Evolutionary conservation across 2,797 vertebrate genomes (phyloP).

Genomic region (Danio choprae): DNA sequence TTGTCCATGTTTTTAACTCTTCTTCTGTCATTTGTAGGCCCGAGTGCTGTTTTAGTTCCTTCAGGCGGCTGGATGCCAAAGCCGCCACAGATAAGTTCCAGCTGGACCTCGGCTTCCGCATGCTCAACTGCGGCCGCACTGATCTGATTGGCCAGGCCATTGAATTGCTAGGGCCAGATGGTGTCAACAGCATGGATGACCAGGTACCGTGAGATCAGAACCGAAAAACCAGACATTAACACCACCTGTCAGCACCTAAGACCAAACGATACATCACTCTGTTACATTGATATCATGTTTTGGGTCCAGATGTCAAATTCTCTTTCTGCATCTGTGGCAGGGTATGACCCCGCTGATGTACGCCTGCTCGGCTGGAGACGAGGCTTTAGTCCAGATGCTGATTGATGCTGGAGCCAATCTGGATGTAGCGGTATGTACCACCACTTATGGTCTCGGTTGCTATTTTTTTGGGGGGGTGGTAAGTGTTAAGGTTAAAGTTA

Average conservation of each 20-base stretch:
- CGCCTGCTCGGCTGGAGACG: conserved; percentile 94
- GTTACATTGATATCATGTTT: conserved; percentile 31
- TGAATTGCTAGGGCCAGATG: conserved; percentile 88
- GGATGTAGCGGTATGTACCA: conserved; percentile 87
- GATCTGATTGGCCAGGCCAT: conserved; percentile 96
- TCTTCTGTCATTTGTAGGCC: conserved; percentile 73
- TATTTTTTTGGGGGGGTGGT: neutral
- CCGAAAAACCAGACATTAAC: neutral
- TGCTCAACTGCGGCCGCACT: conserved; percentile 96
- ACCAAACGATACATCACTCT: conserved; percentile 7
- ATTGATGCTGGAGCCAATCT: conserved; percentile 96
- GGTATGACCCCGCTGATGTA: conserved; percentile 99
- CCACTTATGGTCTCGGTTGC: neutral
- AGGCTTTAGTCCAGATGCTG: conserved; percentile 98
- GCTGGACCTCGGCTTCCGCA: conserved; percentile 94
- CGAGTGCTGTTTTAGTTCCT: conserved; percentile 94
- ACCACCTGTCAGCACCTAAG: neutral
- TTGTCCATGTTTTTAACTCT: neutral
- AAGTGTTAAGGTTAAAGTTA: too few relatives aligned
- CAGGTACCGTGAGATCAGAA: conserved; percentile 79
- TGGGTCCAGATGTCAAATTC: conserved; percentile 36
- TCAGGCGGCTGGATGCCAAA: conserved; percentile 92
- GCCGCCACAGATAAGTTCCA: conserved; percentile 95
- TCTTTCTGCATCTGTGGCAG: conserved; percentile 69
- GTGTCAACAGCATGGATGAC: conserved; percentile 97